A percentile compares a stretch with the other conserved stretches of the same genome.
Evolutionary conservation across 2,888 invertebrate genomes (phyloP).

Genomic region (Drepana falcataria): DNA sequence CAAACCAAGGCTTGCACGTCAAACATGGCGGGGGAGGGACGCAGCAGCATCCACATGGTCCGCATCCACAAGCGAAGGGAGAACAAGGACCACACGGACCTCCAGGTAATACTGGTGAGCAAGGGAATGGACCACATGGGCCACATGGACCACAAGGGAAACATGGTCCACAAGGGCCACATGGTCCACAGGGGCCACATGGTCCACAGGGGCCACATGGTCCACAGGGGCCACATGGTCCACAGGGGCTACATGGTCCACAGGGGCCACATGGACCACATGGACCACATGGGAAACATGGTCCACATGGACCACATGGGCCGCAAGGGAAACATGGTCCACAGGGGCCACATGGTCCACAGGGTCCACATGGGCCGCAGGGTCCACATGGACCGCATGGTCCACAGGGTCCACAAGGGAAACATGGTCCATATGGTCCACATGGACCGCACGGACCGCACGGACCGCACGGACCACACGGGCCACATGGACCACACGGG

Average conservation of each 20-base stretch:
- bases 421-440: constrained; percentile 14
- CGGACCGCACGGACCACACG: constrained; percentile 19
- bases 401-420: constrained; percentile 13
- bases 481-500: constrained; percentile 15
- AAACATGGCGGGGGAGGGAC: constrained; percentile 18
- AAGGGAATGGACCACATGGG: constrained; percentile 11
- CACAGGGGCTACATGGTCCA: constrained; percentile 10
- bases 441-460: constrained; percentile 6
- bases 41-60: constrained; percentile 15
- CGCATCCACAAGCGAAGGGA: constrained; percentile 10
- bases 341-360: constrained; percentile 1
- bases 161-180: constrained; percentile 4
- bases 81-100: constrained; percentile 8
- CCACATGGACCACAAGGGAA: not conserved
- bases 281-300: constrained; percentile 8
- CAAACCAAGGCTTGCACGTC: constrained; percentile 15
- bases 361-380: not conserved
- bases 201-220: constrained; percentile 3
- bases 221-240: constrained; percentile 15
- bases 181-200: constrained; percentile 1
- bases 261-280: not conserved
- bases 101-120: constrained; percentile 4
- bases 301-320: not conserved
- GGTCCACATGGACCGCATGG: constrained; percentile 13
- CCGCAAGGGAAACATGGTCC: constrained; percentile 2